phyloP scores from a whole-genome alignment of 2,797 vertebrate species.

The Holocentrus rufus region DNA sequence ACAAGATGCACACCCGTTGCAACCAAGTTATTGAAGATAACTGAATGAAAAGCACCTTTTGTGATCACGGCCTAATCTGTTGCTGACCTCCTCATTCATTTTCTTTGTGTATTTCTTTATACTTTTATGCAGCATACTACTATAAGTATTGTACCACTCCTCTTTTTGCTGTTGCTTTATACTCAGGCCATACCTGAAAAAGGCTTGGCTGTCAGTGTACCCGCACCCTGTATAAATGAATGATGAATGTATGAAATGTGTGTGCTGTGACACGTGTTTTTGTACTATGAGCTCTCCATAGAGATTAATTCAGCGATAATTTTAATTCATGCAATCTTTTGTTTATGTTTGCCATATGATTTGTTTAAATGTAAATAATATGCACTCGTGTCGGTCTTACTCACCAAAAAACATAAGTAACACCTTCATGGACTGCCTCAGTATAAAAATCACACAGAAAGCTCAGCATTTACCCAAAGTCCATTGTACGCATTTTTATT shows the following conservation, averaged over 20 bases:
- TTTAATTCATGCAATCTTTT: neutral
- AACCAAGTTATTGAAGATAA: too few species aligned
- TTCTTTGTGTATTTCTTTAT: constrained; percentile 3
- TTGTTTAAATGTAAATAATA: constrained; percentile 24
- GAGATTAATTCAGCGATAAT: neutral
- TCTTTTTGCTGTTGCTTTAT: neutral
- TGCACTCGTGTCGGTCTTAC: constrained; percentile 20
- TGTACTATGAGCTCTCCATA: neutral
- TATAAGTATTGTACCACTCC: neutral
- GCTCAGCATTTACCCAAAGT: neutral
- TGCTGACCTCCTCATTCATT: constrained; percentile 8
- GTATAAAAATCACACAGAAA: neutral
- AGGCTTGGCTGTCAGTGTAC: neutral
- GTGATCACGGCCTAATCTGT: constrained; percentile 58
- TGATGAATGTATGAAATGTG: constrained; percentile 30
- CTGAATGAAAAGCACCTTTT: too few species aligned
- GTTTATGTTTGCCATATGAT: neutral
- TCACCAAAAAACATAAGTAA: constrained; percentile 17
- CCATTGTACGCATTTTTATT: constrained; percentile 15
- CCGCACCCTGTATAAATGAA: neutral
- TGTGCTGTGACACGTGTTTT: constrained; percentile 16
- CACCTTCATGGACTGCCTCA: constrained; percentile 12
- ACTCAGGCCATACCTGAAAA: neutral
- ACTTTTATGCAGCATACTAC: neutral
- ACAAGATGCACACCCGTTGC: neutral